Base-by-base conservation (phyloP, 1,140 invertebrate genomes). In the Drosophila kohkoa region DNA sequence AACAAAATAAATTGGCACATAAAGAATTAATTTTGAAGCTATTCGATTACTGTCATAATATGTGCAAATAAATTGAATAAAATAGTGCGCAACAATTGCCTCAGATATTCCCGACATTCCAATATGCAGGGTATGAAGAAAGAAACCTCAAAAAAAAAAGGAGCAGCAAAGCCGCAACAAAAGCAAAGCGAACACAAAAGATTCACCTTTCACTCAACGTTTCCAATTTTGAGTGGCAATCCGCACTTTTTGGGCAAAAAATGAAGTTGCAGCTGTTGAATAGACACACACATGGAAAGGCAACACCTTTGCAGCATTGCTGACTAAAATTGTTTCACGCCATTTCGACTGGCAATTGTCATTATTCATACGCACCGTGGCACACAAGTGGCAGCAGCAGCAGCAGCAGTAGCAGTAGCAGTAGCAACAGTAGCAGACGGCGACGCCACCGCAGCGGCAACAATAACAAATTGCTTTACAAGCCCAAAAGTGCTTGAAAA, bases 311-410 rank as follows among this genome's bases (percentile, higher is more conserved):
- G 7, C 32, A 32, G 32, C 32, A 0, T 28, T 7, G 15, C 30
- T 45, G 35, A 60, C 55, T 28, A 51, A 58, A 65, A 72, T 65
- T 51, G 68, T 69, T 77, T 51, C 65, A 62, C 65, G 49, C 78
- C 81, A 81, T 86, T 85, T 78, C 38, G 65, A 70, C 68, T 81
- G 66, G 74, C 82, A 77, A 81, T 86, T 86, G 82, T 79, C 82
- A 85, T 85, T 82, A 82, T 67, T 86, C 82, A 85, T 85, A 85
- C 82, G 82, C 82, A 85, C 74, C 66, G 81, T 85, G 77, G 78
- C 74, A 66, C 71, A 67, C 49, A 43, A 69, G 46, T 35, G 41
- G 25, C 66, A 15, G 41, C 55, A 70, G 28, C 67, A 38, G 28
- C 38, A 25, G 45, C 16, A 70, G 28, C 67, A 38, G 28, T 28